Evolutionary conservation across 92 coral and sea anemone genomes (phyloP).

Genomic region (Epizoanthus scotinus): DNA sequence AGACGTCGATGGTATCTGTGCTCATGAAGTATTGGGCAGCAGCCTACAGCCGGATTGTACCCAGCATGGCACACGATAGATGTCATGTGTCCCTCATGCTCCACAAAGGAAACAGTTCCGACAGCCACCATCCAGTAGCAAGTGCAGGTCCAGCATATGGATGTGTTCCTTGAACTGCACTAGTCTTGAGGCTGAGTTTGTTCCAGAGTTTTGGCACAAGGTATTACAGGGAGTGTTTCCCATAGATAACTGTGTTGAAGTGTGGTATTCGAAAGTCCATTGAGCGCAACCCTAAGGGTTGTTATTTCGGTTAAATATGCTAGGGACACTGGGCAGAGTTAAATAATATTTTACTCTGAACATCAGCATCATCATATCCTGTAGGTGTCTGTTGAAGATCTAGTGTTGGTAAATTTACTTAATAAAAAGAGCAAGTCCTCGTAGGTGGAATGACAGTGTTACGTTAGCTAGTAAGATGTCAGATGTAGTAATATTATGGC

Average conservation of each 20-base stretch:
- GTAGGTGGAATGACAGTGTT: too few relatives aligned
- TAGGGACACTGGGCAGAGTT: neutral
- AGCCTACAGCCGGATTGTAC: too few relatives aligned
- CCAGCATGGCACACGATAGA: too few relatives aligned
- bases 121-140: too few relatives aligned
- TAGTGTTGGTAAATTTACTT: neutral
- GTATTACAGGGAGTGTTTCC: neutral
- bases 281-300: neutral
- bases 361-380: neutral
- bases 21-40: too few relatives aligned
- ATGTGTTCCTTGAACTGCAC: neutral
- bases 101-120: too few relatives aligned
- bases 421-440: neutral
- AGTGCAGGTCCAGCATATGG: neutral
- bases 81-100: too few relatives aligned
- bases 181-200: neutral
- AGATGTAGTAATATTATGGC: too few relatives aligned
- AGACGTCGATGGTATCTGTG: too few relatives aligned
- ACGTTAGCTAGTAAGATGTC: too few relatives aligned
- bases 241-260: neutral
- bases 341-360: neutral
- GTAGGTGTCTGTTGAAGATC: neutral
- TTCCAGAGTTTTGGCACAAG: neutral
- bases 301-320: neutral
- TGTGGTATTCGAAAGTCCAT: neutral